Base-by-base conservation (phyloP, 2,113 vertebrate genomes). In the Scomber japonicus region DNA sequence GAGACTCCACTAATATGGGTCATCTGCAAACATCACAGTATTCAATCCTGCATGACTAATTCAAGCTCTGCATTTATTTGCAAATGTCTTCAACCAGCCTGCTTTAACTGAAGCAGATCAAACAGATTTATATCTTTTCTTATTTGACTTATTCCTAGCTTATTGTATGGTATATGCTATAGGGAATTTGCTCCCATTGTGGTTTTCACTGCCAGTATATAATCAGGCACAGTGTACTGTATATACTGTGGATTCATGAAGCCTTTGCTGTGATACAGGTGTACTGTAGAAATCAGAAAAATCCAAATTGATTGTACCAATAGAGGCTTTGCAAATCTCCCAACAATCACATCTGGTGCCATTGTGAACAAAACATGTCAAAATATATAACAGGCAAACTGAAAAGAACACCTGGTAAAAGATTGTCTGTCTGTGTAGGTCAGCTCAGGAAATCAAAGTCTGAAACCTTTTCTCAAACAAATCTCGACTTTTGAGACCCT, bases 21-120 rank as follows among this genome's bases (percentile, higher is more conserved):
- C 64, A 48, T 61, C 64, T 30, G 16, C 40, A 46, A 24, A 49
- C 13, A 55, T 30, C 62, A 44, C 48, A 71, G 61, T 16, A 59
- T 46, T 63, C 66, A 57, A 15, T 44, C 57, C 30, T 50, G 24
- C 57, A 57, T 78, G 45, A 67, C 56, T 78, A 51, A 83, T 73
- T 72, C 63, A 78, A 40, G 62, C 55, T 66, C 70, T 69, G 64
- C 65, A 56, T 81, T 68, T 60, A 68, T 73, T 74, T 81, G 50
- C 50, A 53, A 75, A n/a, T 56, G 30, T 65, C 73, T 57, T 49
- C 45, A 65, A 55, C 27, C 31, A 66, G 30, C 40, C 59, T 16
- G 44, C 44, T 62, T 56, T 46, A 24, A 60, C 53, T 17, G 5
- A 65, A 11, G 35, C 50, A 51, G 11, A 64, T 15, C 48, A 17